These are phyloP conservation scores for Neoscelio sp. DNA, from an alignment of 2,888 invertebrate genomes.

Conservation along the genomic window DNA sequence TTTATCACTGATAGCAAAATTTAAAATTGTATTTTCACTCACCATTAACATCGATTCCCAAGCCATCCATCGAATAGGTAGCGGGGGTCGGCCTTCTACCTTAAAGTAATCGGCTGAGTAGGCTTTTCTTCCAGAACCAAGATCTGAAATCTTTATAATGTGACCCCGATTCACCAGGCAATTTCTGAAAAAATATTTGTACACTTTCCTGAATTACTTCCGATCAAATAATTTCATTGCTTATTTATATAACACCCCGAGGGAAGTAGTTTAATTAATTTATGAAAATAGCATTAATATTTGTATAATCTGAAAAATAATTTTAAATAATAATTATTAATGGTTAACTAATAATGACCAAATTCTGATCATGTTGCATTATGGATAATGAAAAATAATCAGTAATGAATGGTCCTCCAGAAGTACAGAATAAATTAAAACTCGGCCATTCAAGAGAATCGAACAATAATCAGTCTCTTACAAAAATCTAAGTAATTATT, in stretches of 20 bases:
- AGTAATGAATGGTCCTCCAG: too few relatives aligned
- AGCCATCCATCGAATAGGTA: slow-evolving; percentile 95
- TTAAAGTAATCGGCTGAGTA: slow-evolving; percentile 92
- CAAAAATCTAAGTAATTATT: too few relatives aligned
- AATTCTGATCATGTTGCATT: too few relatives aligned
- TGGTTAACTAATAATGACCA: too few relatives aligned
- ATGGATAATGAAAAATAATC: too few relatives aligned
- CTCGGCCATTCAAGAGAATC: too few relatives aligned
- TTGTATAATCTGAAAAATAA: too few relatives aligned
- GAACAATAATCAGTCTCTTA: too few relatives aligned
- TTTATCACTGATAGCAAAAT: slow-evolving; percentile 54
- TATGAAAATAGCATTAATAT: too few relatives aligned
- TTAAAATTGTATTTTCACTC: slow-evolving; percentile 77
- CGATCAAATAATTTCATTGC: slow-evolving; percentile 28
- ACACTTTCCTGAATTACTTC: slow-evolving; percentile 39
- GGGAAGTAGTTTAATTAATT: neutral
- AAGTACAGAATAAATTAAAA: too few relatives aligned
- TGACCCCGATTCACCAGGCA: slow-evolving; percentile 91
- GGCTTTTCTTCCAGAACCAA: slow-evolving; percentile 88
- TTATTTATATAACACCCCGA: neutral
- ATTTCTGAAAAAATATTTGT: slow-evolving; percentile 85
- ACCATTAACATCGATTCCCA: slow-evolving; percentile 93
- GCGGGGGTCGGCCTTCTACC: slow-evolving; percentile 87
- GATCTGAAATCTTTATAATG: slow-evolving; percentile 89
- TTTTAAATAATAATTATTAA: too few relatives aligned